These are phyloP conservation scores for Cataglyphis hispanica DNA, from an alignment of 1,140 invertebrate species.

Conservation along the genomic window DNA sequence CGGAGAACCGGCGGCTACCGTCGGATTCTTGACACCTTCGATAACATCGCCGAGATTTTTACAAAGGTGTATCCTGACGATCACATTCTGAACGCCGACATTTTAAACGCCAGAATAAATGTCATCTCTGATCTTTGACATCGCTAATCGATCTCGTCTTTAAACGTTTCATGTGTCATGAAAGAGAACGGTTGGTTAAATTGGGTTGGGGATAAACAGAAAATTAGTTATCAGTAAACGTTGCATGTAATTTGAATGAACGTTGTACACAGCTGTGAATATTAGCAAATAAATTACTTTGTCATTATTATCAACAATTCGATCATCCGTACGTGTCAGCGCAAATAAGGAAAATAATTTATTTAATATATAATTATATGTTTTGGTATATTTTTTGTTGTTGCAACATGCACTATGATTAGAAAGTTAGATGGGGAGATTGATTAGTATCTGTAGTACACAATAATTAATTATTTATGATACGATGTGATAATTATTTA, in stretches of 20 bases:
- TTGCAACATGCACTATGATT: neutral
- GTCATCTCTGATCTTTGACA: neutral
- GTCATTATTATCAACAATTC: neutral
- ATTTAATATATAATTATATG: constrained; percentile 37
- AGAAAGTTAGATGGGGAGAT: constrained; percentile 17
- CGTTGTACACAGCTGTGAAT: neutral
- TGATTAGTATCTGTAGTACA: constrained; percentile 21
- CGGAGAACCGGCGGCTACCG: constrained; percentile 78
- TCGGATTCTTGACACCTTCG: constrained; percentile 70
- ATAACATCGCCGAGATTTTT: constrained; percentile 66
- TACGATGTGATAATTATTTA: neutral
- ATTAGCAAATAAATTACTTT: constrained; percentile 21
- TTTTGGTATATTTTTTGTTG: neutral
- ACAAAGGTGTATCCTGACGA: constrained; percentile 7
- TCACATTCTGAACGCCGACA: neutral
- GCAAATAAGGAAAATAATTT: constrained; percentile 6
- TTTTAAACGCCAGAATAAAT: constrained; percentile 3
- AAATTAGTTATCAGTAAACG: constrained; percentile 1
- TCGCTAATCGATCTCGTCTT: neutral
- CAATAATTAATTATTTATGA: constrained; percentile 39
- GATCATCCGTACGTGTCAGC: neutral
- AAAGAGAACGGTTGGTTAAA: neutral
- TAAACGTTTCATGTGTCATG: neutral
- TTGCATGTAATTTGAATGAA: neutral
- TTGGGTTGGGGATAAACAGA: neutral